These are phyloP conservation scores for Hozukius guyotensis DNA, from an alignment of 2,797 vertebrate species.

Conservation along the genomic window DNA sequence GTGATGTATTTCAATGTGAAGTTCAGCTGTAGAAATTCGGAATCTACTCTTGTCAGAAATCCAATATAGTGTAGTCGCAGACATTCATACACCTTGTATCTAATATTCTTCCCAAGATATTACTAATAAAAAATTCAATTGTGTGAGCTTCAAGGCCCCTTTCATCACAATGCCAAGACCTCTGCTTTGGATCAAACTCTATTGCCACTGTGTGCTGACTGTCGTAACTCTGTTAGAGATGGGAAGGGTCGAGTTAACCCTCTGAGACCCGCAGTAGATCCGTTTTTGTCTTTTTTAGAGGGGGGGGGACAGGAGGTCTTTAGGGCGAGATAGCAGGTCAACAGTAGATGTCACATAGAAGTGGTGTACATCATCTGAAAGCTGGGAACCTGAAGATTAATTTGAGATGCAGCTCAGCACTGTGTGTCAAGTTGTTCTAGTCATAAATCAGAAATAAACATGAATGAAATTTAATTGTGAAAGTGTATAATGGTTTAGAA, in stretches of 20 bases:
- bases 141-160: slow-evolving; percentile 28
- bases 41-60: slow-evolving; percentile 48
- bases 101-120: slow-evolving; percentile 32
- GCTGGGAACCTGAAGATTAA: no score
- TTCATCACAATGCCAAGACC: slow-evolving; percentile 46
- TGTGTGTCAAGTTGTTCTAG: no score
- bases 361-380: no score
- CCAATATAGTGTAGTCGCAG: slow-evolving; percentile 33
- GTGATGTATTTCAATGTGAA: slow-evolving; percentile 27
- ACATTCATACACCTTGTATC: slow-evolving; percentile 12
- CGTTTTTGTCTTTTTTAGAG: no score
- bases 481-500: no score
- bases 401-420: no score
- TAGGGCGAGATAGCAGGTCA: no score
- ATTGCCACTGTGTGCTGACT: slow-evolving; percentile 40
- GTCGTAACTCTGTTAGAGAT: slow-evolving; percentile 51
- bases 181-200: slow-evolving; percentile 51
- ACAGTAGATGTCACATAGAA: no score
- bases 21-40: slow-evolving; percentile 28
- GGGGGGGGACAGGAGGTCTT: no score
- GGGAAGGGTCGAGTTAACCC: slow-evolving; percentile 10
- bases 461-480: no score
- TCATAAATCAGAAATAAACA: no score
- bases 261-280: rapidly evolving
- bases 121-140: slow-evolving; percentile 50